phyloP scores from a whole-genome alignment of 2,888 invertebrate genomes.

The Cotesia congregata region DNA sequence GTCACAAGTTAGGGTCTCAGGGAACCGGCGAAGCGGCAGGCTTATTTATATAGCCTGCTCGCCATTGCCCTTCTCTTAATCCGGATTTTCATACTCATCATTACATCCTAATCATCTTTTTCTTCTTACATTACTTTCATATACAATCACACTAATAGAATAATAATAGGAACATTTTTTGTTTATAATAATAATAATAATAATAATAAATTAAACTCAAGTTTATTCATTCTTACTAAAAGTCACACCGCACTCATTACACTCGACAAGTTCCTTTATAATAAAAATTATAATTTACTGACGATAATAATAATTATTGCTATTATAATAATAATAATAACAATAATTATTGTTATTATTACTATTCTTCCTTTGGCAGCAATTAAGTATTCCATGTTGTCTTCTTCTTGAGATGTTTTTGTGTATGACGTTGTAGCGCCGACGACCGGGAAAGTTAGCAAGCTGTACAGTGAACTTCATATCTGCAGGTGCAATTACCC shows the following conservation, averaged over 20 bases:
- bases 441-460: conserved; percentile 92
- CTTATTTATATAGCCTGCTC: conserved; percentile 63
- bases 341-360: not conserved
- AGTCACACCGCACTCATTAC: too few species aligned
- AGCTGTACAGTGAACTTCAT: conserved; percentile 94
- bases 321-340: not conserved
- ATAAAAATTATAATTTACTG: not conserved
- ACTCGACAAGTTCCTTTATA: too few species aligned
- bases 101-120: conserved; percentile 32
- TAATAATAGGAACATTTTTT: too few species aligned
- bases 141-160: too few species aligned
- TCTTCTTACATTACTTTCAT: conserved; percentile 13
- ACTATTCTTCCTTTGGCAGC: conserved; percentile 18
- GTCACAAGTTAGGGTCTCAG: conserved; percentile 86
- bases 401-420: conserved; percentile 3
- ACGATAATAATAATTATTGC: not conserved
- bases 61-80: conserved; percentile 59
- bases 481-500: conserved; percentile 83
- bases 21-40: conserved; percentile 78
- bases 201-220: too few species aligned
- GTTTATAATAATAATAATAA: too few species aligned
- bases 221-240: too few species aligned
- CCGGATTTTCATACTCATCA: conserved; percentile 10
- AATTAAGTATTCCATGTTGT: conserved; percentile 35
- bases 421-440: conserved; percentile 65